A percentile compares a stretch with the other conserved stretches of the same genome.
These are phyloP conservation scores for Drosophila picticornis DNA, from an alignment of 2,888 invertebrate genomes.

Conservation along the genomic window DNA sequence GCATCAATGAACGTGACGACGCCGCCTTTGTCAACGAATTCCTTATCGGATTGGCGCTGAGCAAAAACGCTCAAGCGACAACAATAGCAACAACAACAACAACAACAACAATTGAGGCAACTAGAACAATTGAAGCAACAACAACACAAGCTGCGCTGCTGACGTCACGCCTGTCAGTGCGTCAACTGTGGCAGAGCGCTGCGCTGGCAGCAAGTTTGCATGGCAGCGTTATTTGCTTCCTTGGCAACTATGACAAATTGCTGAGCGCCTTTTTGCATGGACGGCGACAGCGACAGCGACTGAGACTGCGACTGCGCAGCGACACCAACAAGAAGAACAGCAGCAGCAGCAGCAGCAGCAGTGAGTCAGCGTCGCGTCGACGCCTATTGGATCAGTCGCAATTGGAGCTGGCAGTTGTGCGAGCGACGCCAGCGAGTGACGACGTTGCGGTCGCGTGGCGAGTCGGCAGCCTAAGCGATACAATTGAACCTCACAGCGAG, in stretches of 20 bases:
- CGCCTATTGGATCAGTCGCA: constrained; percentile 41
- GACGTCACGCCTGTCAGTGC: constrained; percentile 37
- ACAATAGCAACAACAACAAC: background rate
- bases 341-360: background rate
- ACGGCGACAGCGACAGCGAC: constrained; percentile 39
- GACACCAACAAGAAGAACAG: constrained; percentile 9
- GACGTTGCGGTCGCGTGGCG: constrained; percentile 60
- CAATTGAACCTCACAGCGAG: constrained; percentile 4
- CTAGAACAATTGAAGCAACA: background rate
- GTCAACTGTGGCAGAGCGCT: constrained; percentile 49
- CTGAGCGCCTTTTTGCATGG: constrained; percentile 46
- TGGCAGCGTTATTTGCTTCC: constrained; percentile 57
- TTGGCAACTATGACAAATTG: constrained; percentile 58
- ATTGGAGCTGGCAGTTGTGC: constrained; percentile 60
- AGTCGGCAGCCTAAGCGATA: constrained; percentile 34
- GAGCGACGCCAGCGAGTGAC: constrained; percentile 63
- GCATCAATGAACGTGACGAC: constrained; percentile 79
- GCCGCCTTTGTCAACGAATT: constrained; percentile 82
- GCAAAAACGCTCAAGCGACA: constrained; percentile 1
- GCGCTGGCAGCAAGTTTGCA: constrained; percentile 57
- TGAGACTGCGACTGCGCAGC: constrained; percentile 51
- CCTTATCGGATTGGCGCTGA: constrained; percentile 57
- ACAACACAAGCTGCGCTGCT: constrained; percentile 13
- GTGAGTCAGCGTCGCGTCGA: constrained; percentile 40
- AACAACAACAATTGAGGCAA: background rate